Evolutionary conservation across 1,140 invertebrate species (phyloP), one percentile per base, ranked within the genome.

Genomic region (Drosophila pseudoananassae): DNA sequence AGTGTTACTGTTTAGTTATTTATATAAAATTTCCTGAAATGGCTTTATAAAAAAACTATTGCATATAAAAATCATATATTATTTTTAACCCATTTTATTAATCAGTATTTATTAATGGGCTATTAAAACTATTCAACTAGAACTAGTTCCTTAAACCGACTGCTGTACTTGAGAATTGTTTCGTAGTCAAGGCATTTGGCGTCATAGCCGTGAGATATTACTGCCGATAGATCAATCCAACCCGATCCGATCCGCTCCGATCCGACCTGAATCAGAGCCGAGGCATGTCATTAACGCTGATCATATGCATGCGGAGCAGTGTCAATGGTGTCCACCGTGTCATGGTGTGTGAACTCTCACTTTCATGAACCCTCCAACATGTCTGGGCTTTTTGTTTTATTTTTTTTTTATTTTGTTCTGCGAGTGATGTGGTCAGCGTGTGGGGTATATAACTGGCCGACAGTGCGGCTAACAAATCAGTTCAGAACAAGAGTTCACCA

Each of bases 401-500:
- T 36, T 36, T 12, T 12, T 36, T 36, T 4, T 12, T 38, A 7
- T 27, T 27, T 27, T 5, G 25, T 51, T 17, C 40, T 4, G 14
- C 29, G 12, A 50, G 25, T 17, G 50, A 38, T 54, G 65, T 76
- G 72, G 59, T 66, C 76, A 69, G 55, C 55, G 36, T 6, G n/a
- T 33, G 29, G 69, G 64, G 66, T 88, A 88, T 88, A 88, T 79
- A 88, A 70, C 76, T 79, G 79, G 64, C 57, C 59, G 38, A 51
- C 78, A 52, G 56, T 68, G 53, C 47, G 27, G 47, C 40, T 55
- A 64, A 63, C 40, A 79, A 36, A 88, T 88, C 83, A 88, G 83
- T 88, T 78, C 79, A 88, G 83, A 88, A 88, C 83, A 88, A 83
- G 83, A 88, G 83, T 88, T 88, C 83, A 88, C 70, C 29, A 53